Evolutionary conservation across 1,140 invertebrate species (phyloP).

Genomic region (Belonocnema kinseyi): DNA sequence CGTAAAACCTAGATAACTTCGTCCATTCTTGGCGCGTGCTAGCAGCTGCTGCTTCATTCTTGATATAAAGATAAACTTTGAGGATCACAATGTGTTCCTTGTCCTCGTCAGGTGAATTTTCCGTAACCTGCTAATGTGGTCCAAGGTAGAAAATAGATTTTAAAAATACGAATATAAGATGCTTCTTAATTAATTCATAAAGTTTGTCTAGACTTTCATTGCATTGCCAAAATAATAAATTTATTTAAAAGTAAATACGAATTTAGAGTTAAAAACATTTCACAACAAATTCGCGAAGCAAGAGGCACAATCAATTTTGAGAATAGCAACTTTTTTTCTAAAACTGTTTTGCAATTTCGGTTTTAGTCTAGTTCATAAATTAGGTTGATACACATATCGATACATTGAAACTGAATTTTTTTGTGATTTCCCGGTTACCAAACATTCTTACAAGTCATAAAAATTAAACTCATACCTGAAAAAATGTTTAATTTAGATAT

Average conservation of each 20-base stretch:
- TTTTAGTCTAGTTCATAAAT: no score
- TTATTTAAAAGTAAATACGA: background rate
- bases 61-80: conserved; percentile 53
- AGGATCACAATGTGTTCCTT: conserved; percentile 61
- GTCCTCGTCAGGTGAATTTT: conserved; percentile 68
- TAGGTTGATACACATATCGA: no score
- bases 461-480: no score
- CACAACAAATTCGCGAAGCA: no score
- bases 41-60: conserved; percentile 63
- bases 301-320: no score
- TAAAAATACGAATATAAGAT: background rate
- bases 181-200: background rate
- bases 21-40: conserved; percentile 66
- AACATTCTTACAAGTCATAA: no score
- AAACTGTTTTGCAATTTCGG: no score
- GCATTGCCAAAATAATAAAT: background rate
- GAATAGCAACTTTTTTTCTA: no score
- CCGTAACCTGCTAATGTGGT: conserved; percentile 49
- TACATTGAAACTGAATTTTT: no score
- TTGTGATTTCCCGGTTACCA: no score
- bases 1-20: conserved; percentile 60
- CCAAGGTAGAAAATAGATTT: background rate
- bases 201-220: background rate
- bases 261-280: background rate
- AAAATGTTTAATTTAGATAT: no score